Percentiles rank a stretch among this genome's conserved stretches.
These are phyloP conservation scores for Etheostoma spectabile DNA, from an alignment of 2,113 vertebrate species.

Conservation along the genomic window DNA sequence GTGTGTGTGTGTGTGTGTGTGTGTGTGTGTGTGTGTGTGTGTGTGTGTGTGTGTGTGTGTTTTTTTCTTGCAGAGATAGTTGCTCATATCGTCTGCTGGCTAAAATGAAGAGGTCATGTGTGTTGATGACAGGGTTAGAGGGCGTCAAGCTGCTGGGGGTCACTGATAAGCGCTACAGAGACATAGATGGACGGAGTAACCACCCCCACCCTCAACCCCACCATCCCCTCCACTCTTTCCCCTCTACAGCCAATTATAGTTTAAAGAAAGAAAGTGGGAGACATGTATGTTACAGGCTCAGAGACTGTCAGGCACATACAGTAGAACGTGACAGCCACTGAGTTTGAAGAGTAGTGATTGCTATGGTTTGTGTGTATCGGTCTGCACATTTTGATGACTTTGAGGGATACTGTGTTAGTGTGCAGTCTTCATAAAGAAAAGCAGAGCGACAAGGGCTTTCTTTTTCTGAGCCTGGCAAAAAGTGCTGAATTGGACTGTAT, in stretches of 20 bases:
- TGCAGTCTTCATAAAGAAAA: conserved; percentile 54
- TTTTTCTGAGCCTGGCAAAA: conserved; percentile 46
- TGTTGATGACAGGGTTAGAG: conserved; percentile 74
- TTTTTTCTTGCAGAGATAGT: conserved; percentile 42
- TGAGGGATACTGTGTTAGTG: conserved; percentile 57
- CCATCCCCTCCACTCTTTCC: conserved; percentile 29
- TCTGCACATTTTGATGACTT: conserved; percentile 59
- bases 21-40: not conserved
- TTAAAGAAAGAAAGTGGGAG: conserved; percentile 7
- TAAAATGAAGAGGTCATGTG: conserved; percentile 53
- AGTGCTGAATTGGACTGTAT: conserved; percentile 77
- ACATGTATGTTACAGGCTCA: conserved; percentile 16
- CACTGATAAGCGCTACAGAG: conserved; percentile 77
- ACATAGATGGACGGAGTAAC: conserved; percentile 62
- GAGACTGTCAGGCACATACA: conserved; percentile 9
- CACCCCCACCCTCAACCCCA: conserved; percentile 3
- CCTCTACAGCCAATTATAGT: conserved; percentile 48
- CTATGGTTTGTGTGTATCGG: conserved; percentile 18
- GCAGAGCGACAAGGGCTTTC: conserved; percentile 46
- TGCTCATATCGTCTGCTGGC: conserved; percentile 45
- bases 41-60: not conserved
- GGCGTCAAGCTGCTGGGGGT: conserved; percentile 61
- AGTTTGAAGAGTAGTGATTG: conserved; percentile 29
- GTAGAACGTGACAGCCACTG: conserved; percentile 3
- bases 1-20: not conserved